Base-by-base conservation (phyloP, 92 coral and sea anemone species). In the Anthopleura xanthogrammica region DNA sequence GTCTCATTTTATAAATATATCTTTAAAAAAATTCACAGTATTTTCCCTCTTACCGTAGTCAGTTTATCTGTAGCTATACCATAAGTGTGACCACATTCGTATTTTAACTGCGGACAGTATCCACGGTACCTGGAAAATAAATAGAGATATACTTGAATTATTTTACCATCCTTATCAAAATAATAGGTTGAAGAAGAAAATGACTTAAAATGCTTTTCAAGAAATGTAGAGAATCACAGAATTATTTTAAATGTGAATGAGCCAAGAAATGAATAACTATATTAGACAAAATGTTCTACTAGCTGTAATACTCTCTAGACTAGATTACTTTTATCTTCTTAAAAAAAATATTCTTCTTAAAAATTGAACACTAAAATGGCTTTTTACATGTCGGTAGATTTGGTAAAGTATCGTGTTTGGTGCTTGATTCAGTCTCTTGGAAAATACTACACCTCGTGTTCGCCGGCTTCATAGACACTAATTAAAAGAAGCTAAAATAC, bases 31-130 rank as follows among this genome's bases (percentile, higher is more conserved):
- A 2, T 46, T 3, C 9, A 46, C 50, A 46, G 50, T 46, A 46
- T 20, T 29, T 56, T 62, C 42, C 19, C 24, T 41, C 94, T 85
- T 92, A 96, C 99, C 88, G 92, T 83, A 0, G 99, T 94, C 46
- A 96, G 89, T 57, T 94, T 96, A 65, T 97, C 99, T 58, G 99
- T 97, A 2, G 95, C 98, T 55, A 95, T 95, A 17, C 99, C 99
- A 72, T 97, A 94, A 3, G 99, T 97, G 62, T 95, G 99, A 11
- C 99, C 98, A 78, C 97, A 97, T 77, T 94, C 95, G 77, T 92
- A 94, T 52, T 92, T 94, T 66, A 97, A 65, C 76, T 94, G 96
- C 6, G 99, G 99, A 41, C 99, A 97, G 74, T 90, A 97, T 10
- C 99, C 99, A 10, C 97, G 94, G 82, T 97, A 97, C 57, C 99